Evolutionary conservation across 2,797 vertebrate species (phyloP), one percentile per base, ranked within the genome.

Genomic region (Threskiornis aethiopicus): DNA sequence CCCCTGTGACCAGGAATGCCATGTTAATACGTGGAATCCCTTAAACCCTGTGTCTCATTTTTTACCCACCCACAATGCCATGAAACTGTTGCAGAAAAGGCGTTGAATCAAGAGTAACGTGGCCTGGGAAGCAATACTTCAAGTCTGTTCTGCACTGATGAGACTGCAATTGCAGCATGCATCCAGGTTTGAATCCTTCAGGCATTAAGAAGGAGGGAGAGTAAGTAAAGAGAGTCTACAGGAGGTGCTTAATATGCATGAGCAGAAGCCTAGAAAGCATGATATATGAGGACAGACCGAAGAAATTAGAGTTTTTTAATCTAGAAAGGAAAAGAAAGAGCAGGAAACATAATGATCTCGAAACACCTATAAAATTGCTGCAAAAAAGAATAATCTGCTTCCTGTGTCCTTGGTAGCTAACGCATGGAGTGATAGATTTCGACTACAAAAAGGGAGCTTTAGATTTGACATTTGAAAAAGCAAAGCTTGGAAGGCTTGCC

Each of bases 321-420:
- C 69, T 78, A 67, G 77, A 94, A 90, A 89, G 31, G 41, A 72
- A 84, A 92, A 87, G 61, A 84, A 84, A 84, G 52, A 94, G 61
- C 37, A 71, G 37, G 65, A 78, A 86, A 59, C 52, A 55, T 59
- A 92, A 76, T 70, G 17, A 37, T 65, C 87, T 89, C 1, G 0
- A 89, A 93, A 82, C 57, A 78, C 65, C 35, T 87, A 71, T 67
- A 88, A 90, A 93, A 88, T 93, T 89, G 28, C 57, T 86, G 19
- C 46, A 64, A 64, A 72, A 86, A 78, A 78, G 73, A 90, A 46
- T 71, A 78, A 88, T 86, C 77, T 93, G 41, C 31, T 84, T 90
- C 52, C 20, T 49, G 17, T 71, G 52, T 82, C 73, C 89, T 95
- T 90, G 57, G 52, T 75, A 89, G 80, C 47, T 88, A 84, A 86